Conservation (phyloP, 2,888 invertebrate species). For the Zygogramma bicolorata region DNA sequence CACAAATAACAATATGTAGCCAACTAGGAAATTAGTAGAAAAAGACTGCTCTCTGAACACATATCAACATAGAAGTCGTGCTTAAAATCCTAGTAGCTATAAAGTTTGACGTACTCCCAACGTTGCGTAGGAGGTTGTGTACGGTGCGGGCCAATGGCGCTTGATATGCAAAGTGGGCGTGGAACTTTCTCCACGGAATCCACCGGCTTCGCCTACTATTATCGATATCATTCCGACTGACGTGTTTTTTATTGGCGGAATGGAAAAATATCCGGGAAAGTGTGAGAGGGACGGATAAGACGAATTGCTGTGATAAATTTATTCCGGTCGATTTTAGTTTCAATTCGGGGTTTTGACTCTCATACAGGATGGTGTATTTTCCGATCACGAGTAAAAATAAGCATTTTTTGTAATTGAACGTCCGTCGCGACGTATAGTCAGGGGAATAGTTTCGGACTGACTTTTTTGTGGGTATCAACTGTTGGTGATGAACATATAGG, state of each 20-base stretch:
- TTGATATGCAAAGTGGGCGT: constrained; percentile 65
- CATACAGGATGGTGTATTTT: neutral
- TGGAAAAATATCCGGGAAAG: constrained; percentile 21
- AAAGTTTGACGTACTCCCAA: constrained; percentile 36
- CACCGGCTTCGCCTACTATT: constrained; percentile 51
- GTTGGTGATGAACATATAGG: too few species aligned
- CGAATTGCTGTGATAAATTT: neutral
- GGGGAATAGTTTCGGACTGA: too few species aligned
- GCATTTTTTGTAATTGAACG: too few species aligned
- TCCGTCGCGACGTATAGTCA: too few species aligned
- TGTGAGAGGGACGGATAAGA: constrained; percentile 7
- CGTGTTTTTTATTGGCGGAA: constrained; percentile 51
- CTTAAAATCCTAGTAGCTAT: constrained; percentile 39
- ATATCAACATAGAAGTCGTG: too few species aligned
- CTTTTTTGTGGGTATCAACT: too few species aligned
- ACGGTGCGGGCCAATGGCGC: constrained; percentile 58
- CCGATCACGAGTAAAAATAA: too few species aligned
- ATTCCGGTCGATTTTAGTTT: neutral
- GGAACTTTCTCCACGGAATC: constrained; percentile 56
- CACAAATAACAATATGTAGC: too few species aligned
- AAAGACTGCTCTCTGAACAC: too few species aligned
- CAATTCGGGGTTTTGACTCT: neutral
- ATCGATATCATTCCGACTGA: constrained; percentile 54
- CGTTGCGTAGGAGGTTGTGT: constrained; percentile 56
- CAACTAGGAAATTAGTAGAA: too few species aligned